phyloP scores from a whole-genome alignment of 2,797 vertebrate genomes.

The Chelidonichthys spinosus region DNA sequence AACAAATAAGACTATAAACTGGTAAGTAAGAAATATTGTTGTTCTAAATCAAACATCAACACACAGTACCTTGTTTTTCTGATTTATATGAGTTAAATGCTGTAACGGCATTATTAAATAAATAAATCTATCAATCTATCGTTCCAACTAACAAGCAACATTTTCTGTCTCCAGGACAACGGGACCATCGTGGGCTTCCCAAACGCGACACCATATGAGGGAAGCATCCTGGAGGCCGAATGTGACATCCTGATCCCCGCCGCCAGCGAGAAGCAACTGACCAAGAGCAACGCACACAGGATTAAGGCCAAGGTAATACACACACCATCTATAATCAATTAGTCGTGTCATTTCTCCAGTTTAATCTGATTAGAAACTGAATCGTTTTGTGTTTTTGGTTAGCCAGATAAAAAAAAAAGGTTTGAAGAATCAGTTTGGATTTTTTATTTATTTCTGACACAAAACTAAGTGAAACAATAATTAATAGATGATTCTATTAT shows the following conservation, averaged over 20 bases:
- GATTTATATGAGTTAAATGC: not conserved
- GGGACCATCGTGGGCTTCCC: constrained; percentile 94
- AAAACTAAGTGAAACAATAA: too few relatives aligned
- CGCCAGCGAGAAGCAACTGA: constrained; percentile 96
- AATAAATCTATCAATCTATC: not conserved
- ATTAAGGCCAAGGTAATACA: constrained; percentile 93
- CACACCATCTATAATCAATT: not conserved
- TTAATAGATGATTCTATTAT: too few relatives aligned
- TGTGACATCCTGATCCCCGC: constrained; percentile 97
- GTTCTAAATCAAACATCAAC: not conserved
- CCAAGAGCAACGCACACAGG: constrained; percentile 90
- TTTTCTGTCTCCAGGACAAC: constrained; percentile 65
- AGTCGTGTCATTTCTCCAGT: not conserved
- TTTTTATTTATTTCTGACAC: too few relatives aligned
- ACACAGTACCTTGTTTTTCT: not conserved
- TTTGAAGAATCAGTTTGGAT: too few relatives aligned
- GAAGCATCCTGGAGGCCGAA: constrained; percentile 92
- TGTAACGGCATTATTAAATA: not conserved
- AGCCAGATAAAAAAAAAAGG: too few relatives aligned
- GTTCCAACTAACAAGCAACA: not conserved
- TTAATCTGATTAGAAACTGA: not conserved
- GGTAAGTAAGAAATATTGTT: not conserved
- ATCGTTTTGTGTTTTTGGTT: too few relatives aligned
- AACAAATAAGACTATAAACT: too few relatives aligned
- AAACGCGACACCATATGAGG: constrained; percentile 88